These are phyloP conservation scores for Tetragonisca angustula DNA, from an alignment of 2,888 invertebrate genomes.

Conservation along the genomic window DNA sequence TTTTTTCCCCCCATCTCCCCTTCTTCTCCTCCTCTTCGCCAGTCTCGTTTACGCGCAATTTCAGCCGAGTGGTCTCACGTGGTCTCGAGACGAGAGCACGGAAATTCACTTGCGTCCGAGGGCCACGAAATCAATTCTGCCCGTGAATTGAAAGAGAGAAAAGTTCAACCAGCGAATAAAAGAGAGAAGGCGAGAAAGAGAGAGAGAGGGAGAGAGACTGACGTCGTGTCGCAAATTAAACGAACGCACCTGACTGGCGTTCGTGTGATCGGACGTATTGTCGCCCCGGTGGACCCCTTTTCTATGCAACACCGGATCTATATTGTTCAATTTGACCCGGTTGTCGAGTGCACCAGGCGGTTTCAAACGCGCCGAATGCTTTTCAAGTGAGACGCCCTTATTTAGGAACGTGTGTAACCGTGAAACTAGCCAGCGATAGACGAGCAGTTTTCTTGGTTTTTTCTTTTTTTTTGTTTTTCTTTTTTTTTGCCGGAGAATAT, in stretches of 20 bases:
- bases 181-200: background rate
- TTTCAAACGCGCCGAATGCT: background rate
- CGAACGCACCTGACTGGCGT: slow-evolving; percentile 12
- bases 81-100: background rate
- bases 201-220: background rate
- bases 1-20: background rate
- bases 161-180: background rate
- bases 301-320: background rate
- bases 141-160: background rate
- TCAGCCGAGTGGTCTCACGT: background rate
- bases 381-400: background rate
- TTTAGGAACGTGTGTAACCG: slow-evolving; percentile 5
- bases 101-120: background rate
- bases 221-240: slow-evolving; percentile 1
- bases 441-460: background rate
- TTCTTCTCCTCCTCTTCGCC: background rate
- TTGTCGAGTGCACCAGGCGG: background rate
- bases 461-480: too few relatives aligned
- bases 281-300: background rate
- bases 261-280: slow-evolving; percentile 1
- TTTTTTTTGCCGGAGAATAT: background rate
- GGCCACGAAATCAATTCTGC: background rate
- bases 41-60: slow-evolving; percentile 18
- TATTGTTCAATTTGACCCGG: slow-evolving; percentile 10
- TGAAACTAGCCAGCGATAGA: background rate